Conservation (phyloP, 2,888 invertebrate genomes). For the Esperia sulphurella region DNA sequence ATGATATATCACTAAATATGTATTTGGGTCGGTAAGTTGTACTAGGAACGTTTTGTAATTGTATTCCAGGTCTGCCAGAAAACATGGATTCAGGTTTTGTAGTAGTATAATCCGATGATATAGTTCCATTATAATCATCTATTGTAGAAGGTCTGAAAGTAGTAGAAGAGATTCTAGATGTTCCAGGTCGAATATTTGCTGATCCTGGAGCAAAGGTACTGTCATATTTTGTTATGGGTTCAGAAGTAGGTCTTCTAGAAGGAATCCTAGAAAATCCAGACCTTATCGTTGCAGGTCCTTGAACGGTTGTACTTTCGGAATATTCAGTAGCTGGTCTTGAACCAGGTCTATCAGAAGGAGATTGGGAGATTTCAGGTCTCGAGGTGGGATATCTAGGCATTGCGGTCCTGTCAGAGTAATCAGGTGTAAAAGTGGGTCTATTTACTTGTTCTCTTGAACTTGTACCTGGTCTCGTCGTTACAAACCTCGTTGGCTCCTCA, state of each 20-base stretch:
- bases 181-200: neutral
- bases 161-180: neutral
- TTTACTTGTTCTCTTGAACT: neutral
- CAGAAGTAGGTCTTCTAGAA: neutral
- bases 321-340: neutral
- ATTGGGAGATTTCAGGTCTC: neutral
- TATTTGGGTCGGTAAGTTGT: conserved; percentile 27
- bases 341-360: neutral
- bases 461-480: neutral
- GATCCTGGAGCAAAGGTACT: neutral
- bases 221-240: neutral
- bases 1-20: conserved; percentile 9
- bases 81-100: conserved; percentile 3
- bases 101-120: neutral
- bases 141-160: neutral
- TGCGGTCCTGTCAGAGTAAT: neutral
- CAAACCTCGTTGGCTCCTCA: neutral
- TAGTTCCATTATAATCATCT: neutral
- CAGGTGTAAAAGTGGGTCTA: neutral
- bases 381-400: neutral
- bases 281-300: neutral
- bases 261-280: neutral
- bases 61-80: neutral
- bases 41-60: conserved; percentile 15
- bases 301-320: neutral